These are phyloP conservation scores for Antechinus flavipes DNA, from an alignment of 2,113 vertebrate genomes.

Conservation along the genomic window DNA sequence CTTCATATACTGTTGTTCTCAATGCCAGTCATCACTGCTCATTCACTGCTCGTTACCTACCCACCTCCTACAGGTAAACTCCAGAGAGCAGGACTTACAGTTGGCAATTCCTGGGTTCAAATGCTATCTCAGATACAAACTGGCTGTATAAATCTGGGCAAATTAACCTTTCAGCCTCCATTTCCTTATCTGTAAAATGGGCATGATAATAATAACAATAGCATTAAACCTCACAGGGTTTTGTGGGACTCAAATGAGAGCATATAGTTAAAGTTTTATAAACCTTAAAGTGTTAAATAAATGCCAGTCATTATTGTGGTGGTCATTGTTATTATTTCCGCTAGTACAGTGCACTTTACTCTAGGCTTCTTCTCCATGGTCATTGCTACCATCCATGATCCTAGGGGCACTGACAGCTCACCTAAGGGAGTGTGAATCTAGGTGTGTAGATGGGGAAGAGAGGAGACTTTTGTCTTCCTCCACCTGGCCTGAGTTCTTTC, in stretches of 20 bases:
- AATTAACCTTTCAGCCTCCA: not conserved
- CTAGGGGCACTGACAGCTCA: not conserved
- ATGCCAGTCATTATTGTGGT: not conserved
- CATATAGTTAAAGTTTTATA: not conserved
- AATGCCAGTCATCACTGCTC: not conserved
- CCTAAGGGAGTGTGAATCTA: not conserved
- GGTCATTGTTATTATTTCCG: not conserved
- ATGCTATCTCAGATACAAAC: not conserved
- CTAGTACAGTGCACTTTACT: not conserved
- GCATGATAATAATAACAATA: not conserved
- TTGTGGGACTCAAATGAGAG: not conserved
- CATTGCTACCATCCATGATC: not conserved
- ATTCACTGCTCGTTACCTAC: not conserved
- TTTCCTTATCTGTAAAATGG: not conserved
- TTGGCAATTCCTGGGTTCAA: not conserved
- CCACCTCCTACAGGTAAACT: not conserved
- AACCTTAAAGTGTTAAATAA: not conserved
- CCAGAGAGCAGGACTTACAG: not conserved
- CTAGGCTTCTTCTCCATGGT: not conserved
- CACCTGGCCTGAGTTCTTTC: not conserved
- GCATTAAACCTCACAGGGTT: not conserved
- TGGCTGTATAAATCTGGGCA: not conserved
- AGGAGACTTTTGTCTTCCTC: not conserved
- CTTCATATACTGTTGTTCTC: not conserved
- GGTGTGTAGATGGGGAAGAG: not conserved